These are phyloP conservation scores for Periphyllus acericola DNA, from an alignment of 2,888 invertebrate species.

Conservation along the genomic window DNA sequence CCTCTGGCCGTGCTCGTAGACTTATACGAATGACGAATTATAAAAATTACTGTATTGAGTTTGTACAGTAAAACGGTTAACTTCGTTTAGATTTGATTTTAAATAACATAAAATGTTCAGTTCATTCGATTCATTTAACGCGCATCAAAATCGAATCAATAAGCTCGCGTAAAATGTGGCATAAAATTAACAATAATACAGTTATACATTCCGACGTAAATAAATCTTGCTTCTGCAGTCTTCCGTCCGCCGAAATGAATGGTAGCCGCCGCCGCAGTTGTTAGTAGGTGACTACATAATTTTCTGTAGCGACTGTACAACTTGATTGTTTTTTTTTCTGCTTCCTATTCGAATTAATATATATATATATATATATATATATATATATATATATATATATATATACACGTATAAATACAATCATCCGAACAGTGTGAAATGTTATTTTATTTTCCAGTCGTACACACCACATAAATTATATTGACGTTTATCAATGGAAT, in stretches of 20 bases:
- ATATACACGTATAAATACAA: no score
- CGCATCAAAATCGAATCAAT: background rate
- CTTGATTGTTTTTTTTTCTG: constrained; percentile 1
- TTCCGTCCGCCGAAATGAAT: background rate
- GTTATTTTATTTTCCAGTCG: background rate
- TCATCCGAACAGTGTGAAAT: constrained; percentile 4
- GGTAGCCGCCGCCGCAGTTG: background rate
- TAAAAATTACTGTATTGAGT: no score
- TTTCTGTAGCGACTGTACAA: background rate
- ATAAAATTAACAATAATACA: background rate
- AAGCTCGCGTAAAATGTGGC: background rate
- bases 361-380: background rate
- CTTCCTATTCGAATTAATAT: background rate
- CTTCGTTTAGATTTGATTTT: background rate
- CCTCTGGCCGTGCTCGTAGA: background rate
- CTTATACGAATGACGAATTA: background rate
- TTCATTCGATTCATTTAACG: background rate
- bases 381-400: no score
- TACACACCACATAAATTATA: constrained; percentile 40
- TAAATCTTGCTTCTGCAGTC: background rate
- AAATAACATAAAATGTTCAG: background rate
- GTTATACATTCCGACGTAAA: background rate
- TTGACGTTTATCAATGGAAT: constrained; percentile 38
- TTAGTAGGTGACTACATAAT: background rate
- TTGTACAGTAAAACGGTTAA: background rate